These are phyloP conservation scores for Orientallactaga sibirica DNA, from an alignment of 2,797 vertebrate genomes.

Conservation along the genomic window DNA sequence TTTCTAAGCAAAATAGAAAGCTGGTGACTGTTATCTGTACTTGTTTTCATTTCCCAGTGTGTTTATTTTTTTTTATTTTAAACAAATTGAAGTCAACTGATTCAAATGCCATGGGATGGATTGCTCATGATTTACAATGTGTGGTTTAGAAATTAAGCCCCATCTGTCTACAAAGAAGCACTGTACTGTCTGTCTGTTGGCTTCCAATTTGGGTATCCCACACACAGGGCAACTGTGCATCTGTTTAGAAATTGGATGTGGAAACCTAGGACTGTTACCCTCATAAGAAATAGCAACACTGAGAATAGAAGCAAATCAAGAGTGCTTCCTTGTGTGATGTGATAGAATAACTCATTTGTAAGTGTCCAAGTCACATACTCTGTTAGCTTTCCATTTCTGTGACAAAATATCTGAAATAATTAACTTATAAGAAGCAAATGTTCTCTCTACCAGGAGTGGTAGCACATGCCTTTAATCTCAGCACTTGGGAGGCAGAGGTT, in stretches of 20 bases:
- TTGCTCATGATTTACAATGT: slow-evolving; percentile 75
- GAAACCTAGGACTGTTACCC: slow-evolving; percentile 31
- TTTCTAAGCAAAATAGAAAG: slow-evolving; percentile 46
- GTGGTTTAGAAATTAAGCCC: slow-evolving; percentile 70
- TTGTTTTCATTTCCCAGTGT: slow-evolving; percentile 67
- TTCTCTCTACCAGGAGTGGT: no score
- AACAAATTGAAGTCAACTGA: slow-evolving; percentile 67
- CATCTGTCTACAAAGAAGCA: slow-evolving; percentile 76
- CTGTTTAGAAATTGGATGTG: slow-evolving; percentile 55
- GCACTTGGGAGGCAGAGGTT: no score
- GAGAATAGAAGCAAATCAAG: slow-evolving; percentile 36
- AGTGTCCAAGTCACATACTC: background rate
- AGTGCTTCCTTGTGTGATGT: background rate
- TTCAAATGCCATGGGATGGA: slow-evolving; percentile 66
- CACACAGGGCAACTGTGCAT: slow-evolving; percentile 53
- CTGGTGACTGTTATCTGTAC: slow-evolving; percentile 24
- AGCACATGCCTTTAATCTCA: no score
- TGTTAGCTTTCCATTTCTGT: background rate
- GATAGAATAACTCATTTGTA: background rate
- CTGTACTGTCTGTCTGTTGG: slow-evolving; percentile 62
- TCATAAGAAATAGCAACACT: slow-evolving; percentile 24
- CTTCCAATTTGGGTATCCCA: slow-evolving; percentile 60
- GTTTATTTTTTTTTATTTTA: slow-evolving; percentile 72
- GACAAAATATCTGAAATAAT: background rate
- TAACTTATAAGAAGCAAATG: background rate